Base-by-base conservation (phyloP, 2,113 vertebrate genomes). In the Megaceryle maxima region DNA sequence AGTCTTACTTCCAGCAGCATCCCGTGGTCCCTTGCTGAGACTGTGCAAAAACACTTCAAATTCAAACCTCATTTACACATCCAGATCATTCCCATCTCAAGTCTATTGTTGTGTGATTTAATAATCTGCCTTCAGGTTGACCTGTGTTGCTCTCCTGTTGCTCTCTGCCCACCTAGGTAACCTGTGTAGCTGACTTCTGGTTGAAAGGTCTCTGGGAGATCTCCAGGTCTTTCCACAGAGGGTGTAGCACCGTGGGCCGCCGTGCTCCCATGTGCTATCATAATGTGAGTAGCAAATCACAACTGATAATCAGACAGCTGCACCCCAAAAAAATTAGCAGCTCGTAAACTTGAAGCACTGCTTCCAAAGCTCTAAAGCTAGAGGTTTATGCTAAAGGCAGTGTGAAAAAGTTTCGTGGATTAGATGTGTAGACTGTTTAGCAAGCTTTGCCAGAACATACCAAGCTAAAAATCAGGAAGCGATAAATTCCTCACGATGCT, bases 191-290 rank as follows among this genome's bases (percentile, higher is more conserved):
- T 51, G 66, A 11, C 41, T 31, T 15, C 21, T 19, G 37, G 11
- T 19, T 24, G 29, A 1, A 50, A n/a, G 64, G 24, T 33, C 48
- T 29, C 29, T 25, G 21, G 17, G 69, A 55, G 5, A 7, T 22
- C 41, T 41, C 29, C 6, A 5, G 50, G 37, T 64, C 18, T 67
- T 29, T 28, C 4, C 6, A 10, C 55, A 1, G 29, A 7, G 41
- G 19, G 24, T 6, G 18, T 21, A 22, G 64, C 11, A 0, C 31
- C 1, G 0, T 46, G 9, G 59, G 26, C 57, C 6, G 1, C 18
- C 4, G 9, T 50, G 48, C 37, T 88, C 57, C 75, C 51, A 0
- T 4, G 46, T 20, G 26, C 48, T 6, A 6, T 9, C 59, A 11
- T 24, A 56, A 43, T 3, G 12, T 44, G 5, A 31, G n/a, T 24